Evolutionary conservation across 2,113 vertebrate species (phyloP), one percentile per base, ranked within the genome.

Genomic region (Ibidorhyncha struthersii): DNA sequence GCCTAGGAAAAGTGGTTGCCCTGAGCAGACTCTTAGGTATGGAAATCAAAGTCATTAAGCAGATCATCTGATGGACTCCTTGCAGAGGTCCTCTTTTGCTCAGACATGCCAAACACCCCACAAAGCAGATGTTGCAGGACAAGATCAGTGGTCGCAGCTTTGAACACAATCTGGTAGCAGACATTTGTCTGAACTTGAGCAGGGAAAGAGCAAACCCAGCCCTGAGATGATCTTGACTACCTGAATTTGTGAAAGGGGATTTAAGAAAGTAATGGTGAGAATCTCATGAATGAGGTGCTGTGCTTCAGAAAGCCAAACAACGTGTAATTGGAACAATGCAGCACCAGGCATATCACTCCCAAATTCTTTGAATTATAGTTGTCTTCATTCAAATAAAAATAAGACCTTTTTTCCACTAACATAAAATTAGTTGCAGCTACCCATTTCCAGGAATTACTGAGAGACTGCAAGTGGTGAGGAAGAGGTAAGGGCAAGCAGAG

Each of bases 241-340:
- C 10, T 27, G 43, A 43, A 66, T 59, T 30, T 61, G 50, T 32
- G 69, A 45, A 74, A 73, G 15, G 10, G 0, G 3, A 43, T 77
- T 58, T 65, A 20, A n/a, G 32, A 73, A 55, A 7, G 41, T 9
- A 23, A 32, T 19, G 2, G 34, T 27, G 50, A 66, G 21, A 32
- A 55, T 14, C 14, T 49, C 3, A 12, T 5, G 20, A 52, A 67
- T 27, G 62, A 85, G 41, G 10, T 22, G 22, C 6, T 59, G 10
- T 4, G 16, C 47, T 74, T 63, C 73, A 84, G 83, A 89, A 86
- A 67, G 8, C 6, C n/a, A 52, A 65, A 40, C 7, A 40, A 8
- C 19, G 30, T 1, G 1, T 52, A n/a, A 43, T 3, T 36, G 50
- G 10, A 55, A 20, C 1, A 4, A 67, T 18, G 14, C 2, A 83